Evolutionary conservation across 2,113 vertebrate genomes (phyloP).

Genomic region (Gila orcuttii): DNA sequence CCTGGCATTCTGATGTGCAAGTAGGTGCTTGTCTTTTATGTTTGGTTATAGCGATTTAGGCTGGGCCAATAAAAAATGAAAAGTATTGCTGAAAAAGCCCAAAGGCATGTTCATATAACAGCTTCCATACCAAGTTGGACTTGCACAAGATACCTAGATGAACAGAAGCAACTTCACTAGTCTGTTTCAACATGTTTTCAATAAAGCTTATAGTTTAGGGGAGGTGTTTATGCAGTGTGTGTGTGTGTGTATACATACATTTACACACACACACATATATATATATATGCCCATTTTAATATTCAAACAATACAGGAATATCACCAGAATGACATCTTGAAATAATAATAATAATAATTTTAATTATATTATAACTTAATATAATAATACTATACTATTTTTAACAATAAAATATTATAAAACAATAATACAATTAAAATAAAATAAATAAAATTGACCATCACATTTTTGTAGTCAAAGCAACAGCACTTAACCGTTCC

Average conservation of each 20-base stretch:
- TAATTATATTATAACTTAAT: background rate
- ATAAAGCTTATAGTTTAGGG: background rate
- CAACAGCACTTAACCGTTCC: background rate
- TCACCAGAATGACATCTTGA: background rate
- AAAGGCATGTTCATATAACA: constrained; percentile 4
- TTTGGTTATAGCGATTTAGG: background rate
- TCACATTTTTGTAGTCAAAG: background rate
- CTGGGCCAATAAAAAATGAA: background rate
- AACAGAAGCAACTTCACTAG: background rate
- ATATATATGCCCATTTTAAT: too few species aligned
- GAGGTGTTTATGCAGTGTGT: background rate
- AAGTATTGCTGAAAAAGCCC: background rate
- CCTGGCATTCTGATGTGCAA: background rate
- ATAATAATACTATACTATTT: background rate
- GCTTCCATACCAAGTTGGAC: background rate
- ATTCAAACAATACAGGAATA: background rate
- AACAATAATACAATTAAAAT: background rate
- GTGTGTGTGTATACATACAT: too few species aligned
- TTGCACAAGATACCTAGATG: background rate
- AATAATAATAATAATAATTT: background rate
- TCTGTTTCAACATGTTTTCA: background rate
- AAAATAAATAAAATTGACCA: too few species aligned
- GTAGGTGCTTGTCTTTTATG: background rate
- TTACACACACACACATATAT: too few species aligned
- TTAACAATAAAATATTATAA: background rate